phyloP scores from a whole-genome alignment of 2,797 vertebrate species.

The Fratercula arctica region DNA sequence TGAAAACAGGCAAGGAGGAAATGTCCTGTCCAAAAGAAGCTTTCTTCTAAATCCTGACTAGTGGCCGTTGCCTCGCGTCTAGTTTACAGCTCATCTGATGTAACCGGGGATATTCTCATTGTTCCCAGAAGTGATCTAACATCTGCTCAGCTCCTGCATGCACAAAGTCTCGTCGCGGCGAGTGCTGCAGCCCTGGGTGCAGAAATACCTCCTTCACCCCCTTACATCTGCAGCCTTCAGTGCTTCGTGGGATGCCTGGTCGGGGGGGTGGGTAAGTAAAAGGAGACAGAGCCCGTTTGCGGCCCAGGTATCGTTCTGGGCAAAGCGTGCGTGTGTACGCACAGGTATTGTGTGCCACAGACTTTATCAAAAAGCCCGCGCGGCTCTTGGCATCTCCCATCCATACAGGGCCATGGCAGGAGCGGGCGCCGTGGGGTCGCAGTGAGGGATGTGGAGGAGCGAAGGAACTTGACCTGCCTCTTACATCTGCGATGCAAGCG shows the following conservation, averaged over 20 bases:
- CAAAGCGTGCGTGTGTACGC: rapidly evolving
- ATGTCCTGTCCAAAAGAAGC: not conserved
- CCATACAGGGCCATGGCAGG: rapidly evolving
- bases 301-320: not conserved
- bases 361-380: not conserved
- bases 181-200: not conserved
- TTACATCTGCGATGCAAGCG: not conserved
- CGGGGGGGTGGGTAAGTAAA: not conserved
- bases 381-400: not conserved
- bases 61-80: not conserved
- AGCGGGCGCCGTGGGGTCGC: not conserved
- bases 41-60: not conserved
- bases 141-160: not conserved
- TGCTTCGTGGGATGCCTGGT: not conserved
- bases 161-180: rapidly evolving
- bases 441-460: rapidly evolving
- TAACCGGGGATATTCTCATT: not conserved
- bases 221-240: not conserved
- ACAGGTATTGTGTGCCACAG: not conserved
- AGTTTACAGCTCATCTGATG: not conserved
- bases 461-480: not conserved
- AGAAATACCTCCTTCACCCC: not conserved
- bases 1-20: not conserved
- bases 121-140: not conserved
- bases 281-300: not conserved